Percentiles rank a stretch among this genome's conserved stretches.
phyloP scores from a whole-genome alignment of 1,140 invertebrate species.

The Pristionchus pacificus region DNA sequence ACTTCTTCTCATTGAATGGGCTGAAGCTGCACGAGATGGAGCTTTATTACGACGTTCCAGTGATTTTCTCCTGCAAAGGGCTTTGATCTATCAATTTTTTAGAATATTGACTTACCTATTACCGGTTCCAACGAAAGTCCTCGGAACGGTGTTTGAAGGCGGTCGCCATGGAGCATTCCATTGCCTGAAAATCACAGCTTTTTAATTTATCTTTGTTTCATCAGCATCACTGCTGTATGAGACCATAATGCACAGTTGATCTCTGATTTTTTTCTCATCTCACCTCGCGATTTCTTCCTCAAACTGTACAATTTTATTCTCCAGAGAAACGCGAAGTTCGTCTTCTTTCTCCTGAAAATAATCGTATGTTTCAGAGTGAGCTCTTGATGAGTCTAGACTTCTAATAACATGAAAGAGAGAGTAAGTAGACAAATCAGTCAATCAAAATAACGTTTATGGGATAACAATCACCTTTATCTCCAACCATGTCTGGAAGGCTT shows the following conservation, averaged over 20 bases:
- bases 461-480: no score
- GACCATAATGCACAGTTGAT: background rate
- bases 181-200: background rate
- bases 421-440: no score
- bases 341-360: background rate
- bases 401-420: no score
- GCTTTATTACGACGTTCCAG: background rate
- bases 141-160: background rate
- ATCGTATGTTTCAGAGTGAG: no score
- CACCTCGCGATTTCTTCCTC: no score
- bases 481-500: background rate
- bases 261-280: background rate
- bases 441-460: no score
- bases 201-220: no score
- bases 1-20: slow-evolving; percentile 1
- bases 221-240: no score
- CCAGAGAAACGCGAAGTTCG: background rate
- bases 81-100: no score
- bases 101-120: background rate
- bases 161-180: background rate
- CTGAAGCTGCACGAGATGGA: background rate
- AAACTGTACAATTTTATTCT: background rate
- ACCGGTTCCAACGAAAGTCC: background rate
- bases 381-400: no score
- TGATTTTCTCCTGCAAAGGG: background rate